These are phyloP conservation scores for Dinocampus coccinellae DNA, from an alignment of 2,888 invertebrate genomes.

Conservation along the genomic window DNA sequence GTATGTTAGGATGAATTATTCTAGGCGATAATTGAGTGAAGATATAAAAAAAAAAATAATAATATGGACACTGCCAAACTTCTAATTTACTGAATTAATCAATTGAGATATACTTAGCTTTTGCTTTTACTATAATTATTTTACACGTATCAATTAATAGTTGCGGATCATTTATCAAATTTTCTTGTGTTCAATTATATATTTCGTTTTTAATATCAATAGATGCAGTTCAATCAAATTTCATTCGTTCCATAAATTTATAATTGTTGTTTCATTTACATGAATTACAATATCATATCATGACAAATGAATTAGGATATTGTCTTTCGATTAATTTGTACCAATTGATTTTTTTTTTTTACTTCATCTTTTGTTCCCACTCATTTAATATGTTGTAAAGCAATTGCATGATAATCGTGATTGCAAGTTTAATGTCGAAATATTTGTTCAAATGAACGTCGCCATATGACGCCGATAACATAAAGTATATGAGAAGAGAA, in stretches of 20 bases:
- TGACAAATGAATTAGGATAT: not conserved
- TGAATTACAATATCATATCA: not conserved
- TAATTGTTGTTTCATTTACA: not conserved
- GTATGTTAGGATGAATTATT: slow-evolving; percentile 8
- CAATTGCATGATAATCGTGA: not conserved
- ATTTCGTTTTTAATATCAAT: slow-evolving; percentile 28
- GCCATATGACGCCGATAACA: slow-evolving; percentile 24
- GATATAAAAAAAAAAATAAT: slow-evolving; percentile 40
- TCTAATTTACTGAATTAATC: slow-evolving; percentile 55
- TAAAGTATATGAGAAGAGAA: slow-evolving; percentile 10
- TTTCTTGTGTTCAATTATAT: slow-evolving; percentile 35
- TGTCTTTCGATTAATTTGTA: slow-evolving; percentile 17
- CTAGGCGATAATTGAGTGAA: slow-evolving; percentile 26
- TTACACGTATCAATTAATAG: slow-evolving; percentile 1
- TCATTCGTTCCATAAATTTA: too few relatives aligned
- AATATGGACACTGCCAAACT: slow-evolving; percentile 64
- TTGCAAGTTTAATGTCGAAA: not conserved
- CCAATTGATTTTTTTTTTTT: not conserved
- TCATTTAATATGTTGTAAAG: not conserved
- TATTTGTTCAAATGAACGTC: not conserved
- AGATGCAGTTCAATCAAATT: not conserved
- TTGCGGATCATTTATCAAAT: not conserved
- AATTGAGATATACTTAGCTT: slow-evolving; percentile 35
- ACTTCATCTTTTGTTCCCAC: not conserved
- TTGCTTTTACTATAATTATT: slow-evolving; percentile 45